Evolutionary conservation across 2,113 vertebrate genomes (phyloP), one percentile per base, ranked within the genome.

Genomic region (Triplophysa dalaica): DNA sequence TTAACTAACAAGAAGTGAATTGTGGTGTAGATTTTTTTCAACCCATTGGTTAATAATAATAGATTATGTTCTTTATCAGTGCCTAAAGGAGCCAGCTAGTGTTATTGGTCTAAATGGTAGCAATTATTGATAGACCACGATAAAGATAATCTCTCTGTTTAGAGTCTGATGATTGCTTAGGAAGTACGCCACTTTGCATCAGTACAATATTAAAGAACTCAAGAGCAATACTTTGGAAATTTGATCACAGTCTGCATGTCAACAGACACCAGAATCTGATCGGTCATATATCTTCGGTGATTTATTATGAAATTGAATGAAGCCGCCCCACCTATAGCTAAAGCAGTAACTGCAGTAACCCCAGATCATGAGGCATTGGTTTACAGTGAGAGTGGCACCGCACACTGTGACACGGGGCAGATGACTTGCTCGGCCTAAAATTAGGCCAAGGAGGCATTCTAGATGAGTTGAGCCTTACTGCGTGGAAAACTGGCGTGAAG

Each of bases 401-500:
- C 67, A 82, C 81, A 81, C 81, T 79, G 85, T 85, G 82, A 86
- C 83, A 70, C 64, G 80, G 86, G 89, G 85, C 89, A 91, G 88
- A 86, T 82, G 84, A 85, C 82, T 88, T 82, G 85, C 67, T 88
- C 58, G 1, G 43, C 81, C 90, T 91, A 91, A 88, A 91, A 90
- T 91, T 89, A 92, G 90, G 82, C 77, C 11, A 26, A 78, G 83
- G 54, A 67, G 84, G 69, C 70, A 81, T 82, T 79, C 73, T 88
- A 87, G 82, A 82, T 75, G 81, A 62, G 77, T 84, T 73, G 56
- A 54, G 33, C 41, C 52, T 60, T 43, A 74, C 33, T 75, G 60
- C 38, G 48, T 48, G 16, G 9, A 11, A 19, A 14, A 1, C 11
- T 79, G 52, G n/a, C 76, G 78, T 61, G 33, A 48, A 77, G 14